A percentile compares a stretch with the other conserved stretches of the same genome.
phyloP scores from a whole-genome alignment of 2,888 invertebrate genomes.

The Ectemnius cavifrons region DNA sequence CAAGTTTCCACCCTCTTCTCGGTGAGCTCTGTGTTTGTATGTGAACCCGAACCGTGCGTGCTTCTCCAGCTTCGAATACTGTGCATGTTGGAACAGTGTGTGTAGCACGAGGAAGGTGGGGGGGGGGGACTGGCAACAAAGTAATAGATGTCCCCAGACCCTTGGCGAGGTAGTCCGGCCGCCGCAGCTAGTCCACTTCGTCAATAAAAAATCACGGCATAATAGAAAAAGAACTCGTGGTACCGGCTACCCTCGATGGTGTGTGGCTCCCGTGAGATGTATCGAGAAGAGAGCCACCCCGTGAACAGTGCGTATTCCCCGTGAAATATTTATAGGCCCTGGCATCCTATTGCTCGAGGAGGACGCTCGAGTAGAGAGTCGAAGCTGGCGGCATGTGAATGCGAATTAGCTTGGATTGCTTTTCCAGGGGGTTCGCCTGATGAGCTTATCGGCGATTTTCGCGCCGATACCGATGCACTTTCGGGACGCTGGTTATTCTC shows the following conservation, averaged over 20 bases:
- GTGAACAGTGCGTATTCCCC: conserved; percentile 48
- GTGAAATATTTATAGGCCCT: conserved; percentile 74
- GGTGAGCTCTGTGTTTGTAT: conserved; percentile 38
- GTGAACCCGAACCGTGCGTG: conserved; percentile 11
- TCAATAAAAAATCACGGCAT: conserved; percentile 77
- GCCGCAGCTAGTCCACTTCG: conserved; percentile 74
- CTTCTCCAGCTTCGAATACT: background rate
- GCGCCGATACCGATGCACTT: too few relatives aligned
- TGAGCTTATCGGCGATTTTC: too few relatives aligned
- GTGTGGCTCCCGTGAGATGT: conserved; percentile 52
- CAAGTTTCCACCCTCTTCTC: conserved; percentile 54
- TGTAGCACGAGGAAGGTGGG: conserved; percentile 17
- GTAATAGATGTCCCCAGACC: conserved; percentile 75
- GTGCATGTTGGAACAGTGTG: conserved; percentile 11
- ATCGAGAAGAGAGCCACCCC: conserved; percentile 27
- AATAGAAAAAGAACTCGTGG: conserved; percentile 72
- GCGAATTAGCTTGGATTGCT: conserved; percentile 45
- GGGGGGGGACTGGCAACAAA: conserved; percentile 70
- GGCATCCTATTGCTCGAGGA: conserved; percentile 26
- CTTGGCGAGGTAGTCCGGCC: conserved; percentile 34
- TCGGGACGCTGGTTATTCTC: too few relatives aligned
- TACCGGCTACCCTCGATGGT: conserved; percentile 19
- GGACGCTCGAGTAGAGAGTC: conserved; percentile 11
- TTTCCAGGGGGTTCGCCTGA: conserved; percentile 1
- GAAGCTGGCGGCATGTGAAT: conserved; percentile 8